Evolutionary conservation across 2,797 vertebrate genomes (phyloP).

Genomic region (Gadopsis bispinosus): DNA sequence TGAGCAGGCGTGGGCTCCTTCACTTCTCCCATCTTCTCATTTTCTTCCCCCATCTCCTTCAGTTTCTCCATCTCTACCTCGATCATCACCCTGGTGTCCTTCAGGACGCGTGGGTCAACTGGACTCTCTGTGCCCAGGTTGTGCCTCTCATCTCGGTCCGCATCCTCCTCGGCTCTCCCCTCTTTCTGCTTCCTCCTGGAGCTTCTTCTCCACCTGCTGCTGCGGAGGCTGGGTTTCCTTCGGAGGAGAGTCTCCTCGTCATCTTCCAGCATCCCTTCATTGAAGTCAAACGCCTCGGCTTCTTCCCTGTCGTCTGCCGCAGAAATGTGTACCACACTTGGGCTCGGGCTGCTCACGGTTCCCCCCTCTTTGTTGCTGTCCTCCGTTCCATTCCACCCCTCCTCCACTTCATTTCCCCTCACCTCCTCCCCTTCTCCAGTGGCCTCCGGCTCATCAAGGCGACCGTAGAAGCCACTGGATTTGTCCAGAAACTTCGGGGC

Average conservation of each 20-base stretch:
- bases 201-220: constrained; percentile 84
- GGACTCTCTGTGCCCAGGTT: constrained; percentile 11
- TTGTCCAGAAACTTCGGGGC: constrained; percentile 84
- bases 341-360: background rate
- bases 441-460: constrained; percentile 77
- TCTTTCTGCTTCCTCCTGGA: constrained; percentile 77
- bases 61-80: constrained; percentile 31
- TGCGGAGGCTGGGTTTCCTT: constrained; percentile 75
- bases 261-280: constrained; percentile 78
- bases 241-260: constrained; percentile 79
- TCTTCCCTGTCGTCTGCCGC: constrained; percentile 55
- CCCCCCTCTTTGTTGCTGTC: background rate
- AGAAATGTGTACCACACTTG: background rate
- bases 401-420: constrained; percentile 4
- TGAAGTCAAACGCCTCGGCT: constrained; percentile 59
- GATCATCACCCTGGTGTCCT: constrained; percentile 10
- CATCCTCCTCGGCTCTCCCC: constrained; percentile 31
- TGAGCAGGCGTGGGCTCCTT: constrained; percentile 56
- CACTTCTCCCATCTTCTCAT: constrained; percentile 1
- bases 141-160: constrained; percentile 26
- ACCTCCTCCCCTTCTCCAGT: constrained; percentile 27
- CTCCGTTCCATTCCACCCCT: background rate
- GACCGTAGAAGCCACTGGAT: constrained; percentile 82
- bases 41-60: constrained; percentile 37
- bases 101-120: background rate